These are phyloP conservation scores for Lamprologus lemairii DNA, from an alignment of 2,113 vertebrate genomes.

Conservation along the genomic window DNA sequence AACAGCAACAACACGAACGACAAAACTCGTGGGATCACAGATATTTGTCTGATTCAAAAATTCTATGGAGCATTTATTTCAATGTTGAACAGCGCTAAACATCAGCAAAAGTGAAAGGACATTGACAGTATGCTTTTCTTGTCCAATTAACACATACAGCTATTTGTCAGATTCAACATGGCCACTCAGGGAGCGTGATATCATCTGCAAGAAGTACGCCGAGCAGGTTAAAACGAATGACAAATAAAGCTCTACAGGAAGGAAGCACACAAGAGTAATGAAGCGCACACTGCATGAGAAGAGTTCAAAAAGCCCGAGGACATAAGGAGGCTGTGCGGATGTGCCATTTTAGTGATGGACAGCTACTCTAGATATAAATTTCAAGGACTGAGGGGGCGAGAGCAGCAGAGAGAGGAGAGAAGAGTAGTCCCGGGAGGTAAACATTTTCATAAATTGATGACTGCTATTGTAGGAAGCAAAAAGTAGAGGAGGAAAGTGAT, in stretches of 20 bases:
- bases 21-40: neutral
- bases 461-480: neutral
- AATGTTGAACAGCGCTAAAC: neutral
- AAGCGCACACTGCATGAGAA: neutral
- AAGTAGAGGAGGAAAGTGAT: conserved; percentile 17
- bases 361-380: conserved; percentile 12
- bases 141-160: neutral
- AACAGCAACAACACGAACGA: accelerated
- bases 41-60: neutral
- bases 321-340: conserved; percentile 3
- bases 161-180: neutral
- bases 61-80: neutral
- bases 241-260: neutral
- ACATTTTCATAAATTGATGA: conserved; percentile 31
- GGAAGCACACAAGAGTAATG: neutral
- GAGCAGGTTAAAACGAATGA: neutral
- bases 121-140: neutral
- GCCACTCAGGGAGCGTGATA: neutral
- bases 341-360: conserved; percentile 18
- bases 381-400: conserved; percentile 33
- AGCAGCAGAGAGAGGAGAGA: neutral
- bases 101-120: neutral
- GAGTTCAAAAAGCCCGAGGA: conserved; percentile 14
- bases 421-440: conserved; percentile 9
- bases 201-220: neutral